Evolutionary conservation across 2,797 vertebrate genomes (phyloP), one percentile per base, ranked within the genome.

Genomic region (Masticophis lateralis): DNA sequence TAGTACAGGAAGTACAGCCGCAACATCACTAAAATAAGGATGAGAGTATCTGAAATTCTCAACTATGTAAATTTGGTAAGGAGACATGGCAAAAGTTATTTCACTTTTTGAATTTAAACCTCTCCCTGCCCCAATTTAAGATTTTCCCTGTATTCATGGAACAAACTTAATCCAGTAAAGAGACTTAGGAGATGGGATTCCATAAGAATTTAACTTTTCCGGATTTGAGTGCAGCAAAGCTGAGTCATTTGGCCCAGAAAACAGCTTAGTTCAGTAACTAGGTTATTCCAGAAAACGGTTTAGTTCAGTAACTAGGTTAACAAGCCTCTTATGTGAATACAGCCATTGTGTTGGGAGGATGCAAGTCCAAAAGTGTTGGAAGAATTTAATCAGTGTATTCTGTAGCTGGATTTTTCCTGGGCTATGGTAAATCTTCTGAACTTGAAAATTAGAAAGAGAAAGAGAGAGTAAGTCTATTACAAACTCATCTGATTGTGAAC

Each of bases 1-100:
- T 95, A 99, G 99, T 99, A 98, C 79, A 28, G 94, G 91, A 99
- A 98, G 94, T 97, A 98, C 9, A 96, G 98, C 0, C 91, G 55
- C 88, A 97, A 99, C 59, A 27, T 91, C 57, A 69, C 57, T 2
- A 92, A 87, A 0, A 56, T 99, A 93, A 98, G 98, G 91, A 96
- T 97, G 91, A 98, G 97, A 96, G 96, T 99, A 14, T 99, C 98
- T 97, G 98, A 98, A 94, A 97, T 99, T 4, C 97, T 98, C 95
- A 99, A 99, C 95, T 99, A 98, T 53, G 96, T 99, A 96, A 99
- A 99, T 94, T 95, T 97, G 98, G 99, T 99, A 97, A 98, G 99
- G 57, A n/a, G 25, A 25, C 7, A 55, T 37, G 74, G 1, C 83
- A 89, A 60, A 88, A 12, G 3, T 47, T 47, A 32, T 32, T 27